Conservation (phyloP, 2,888 invertebrate species). For the Aspidiotus rigidus region DNA sequence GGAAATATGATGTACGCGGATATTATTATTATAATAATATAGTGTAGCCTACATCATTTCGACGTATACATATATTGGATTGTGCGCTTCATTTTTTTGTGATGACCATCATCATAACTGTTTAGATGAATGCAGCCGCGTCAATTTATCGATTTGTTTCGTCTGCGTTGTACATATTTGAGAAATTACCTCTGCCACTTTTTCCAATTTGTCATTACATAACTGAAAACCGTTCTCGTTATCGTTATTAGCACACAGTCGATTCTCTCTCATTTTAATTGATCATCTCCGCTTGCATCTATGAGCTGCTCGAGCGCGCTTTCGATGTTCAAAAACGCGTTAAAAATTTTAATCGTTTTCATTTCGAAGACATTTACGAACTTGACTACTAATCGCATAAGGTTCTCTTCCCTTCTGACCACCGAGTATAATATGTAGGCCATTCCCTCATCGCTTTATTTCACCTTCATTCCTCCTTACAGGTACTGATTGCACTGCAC, state of each 20-base stretch:
- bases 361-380: not conserved
- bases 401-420: not conserved
- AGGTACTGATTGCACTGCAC: too few species aligned
- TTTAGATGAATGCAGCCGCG: not conserved
- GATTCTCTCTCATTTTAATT: not conserved
- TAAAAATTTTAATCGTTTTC: not conserved
- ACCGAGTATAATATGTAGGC: not conserved
- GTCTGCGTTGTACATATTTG: not conserved
- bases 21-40: too few species aligned
- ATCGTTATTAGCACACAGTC: conserved; percentile 1
- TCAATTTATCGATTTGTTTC: not conserved
- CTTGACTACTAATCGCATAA: not conserved
- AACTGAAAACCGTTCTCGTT: not conserved
- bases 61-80: too few species aligned
- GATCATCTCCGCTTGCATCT: not conserved
- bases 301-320: not conserved
- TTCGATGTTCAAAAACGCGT: not conserved
- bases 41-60: too few species aligned
- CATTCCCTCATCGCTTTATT: too few species aligned
- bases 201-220: conserved; percentile 4
- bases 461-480: too few species aligned
- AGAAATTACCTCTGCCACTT: conserved; percentile 3
- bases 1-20: too few species aligned
- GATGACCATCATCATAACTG: too few species aligned
- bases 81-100: too few species aligned